Conservation (phyloP, 2,888 invertebrate species). For the Xanthia togata region DNA sequence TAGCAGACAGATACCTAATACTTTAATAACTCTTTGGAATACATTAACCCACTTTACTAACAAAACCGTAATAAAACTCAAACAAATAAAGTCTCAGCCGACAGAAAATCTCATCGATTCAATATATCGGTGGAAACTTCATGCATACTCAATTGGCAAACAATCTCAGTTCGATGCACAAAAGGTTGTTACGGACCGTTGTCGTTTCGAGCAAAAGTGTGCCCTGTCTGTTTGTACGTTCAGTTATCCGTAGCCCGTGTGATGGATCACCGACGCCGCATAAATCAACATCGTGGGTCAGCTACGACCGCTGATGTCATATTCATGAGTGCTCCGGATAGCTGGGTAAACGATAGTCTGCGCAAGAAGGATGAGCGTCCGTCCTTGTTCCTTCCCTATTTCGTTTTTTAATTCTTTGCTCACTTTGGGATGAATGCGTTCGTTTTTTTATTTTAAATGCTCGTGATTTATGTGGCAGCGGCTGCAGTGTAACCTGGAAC, state of each 20-base stretch:
- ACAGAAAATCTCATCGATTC: slow-evolving; percentile 72
- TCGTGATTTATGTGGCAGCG: slow-evolving; percentile 75
- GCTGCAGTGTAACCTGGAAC: slow-evolving; percentile 78
- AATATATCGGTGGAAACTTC: slow-evolving; percentile 74
- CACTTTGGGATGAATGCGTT: slow-evolving; percentile 68
- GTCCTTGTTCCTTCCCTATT: slow-evolving; percentile 76
- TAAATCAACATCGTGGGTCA: slow-evolving; percentile 84
- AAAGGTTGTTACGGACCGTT: slow-evolving; percentile 67
- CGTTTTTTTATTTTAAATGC: slow-evolving; percentile 72
- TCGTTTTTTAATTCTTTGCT: slow-evolving; percentile 78
- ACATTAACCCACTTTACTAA: slow-evolving; percentile 62
- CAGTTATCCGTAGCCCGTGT: slow-evolving; percentile 72
- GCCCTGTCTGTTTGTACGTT: slow-evolving; percentile 69
- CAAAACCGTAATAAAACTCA: slow-evolving; percentile 61
- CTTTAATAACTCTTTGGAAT: slow-evolving; percentile 51
- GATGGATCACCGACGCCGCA: slow-evolving; percentile 83
- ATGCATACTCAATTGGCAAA: slow-evolving; percentile 80
- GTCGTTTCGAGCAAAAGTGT: slow-evolving; percentile 72
- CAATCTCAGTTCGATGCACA: slow-evolving; percentile 70
- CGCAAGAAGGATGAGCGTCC: slow-evolving; percentile 70
- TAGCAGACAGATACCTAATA: slow-evolving; percentile 1
- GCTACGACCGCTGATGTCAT: slow-evolving; percentile 84
- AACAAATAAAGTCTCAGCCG: slow-evolving; percentile 67
- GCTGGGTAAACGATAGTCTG: slow-evolving; percentile 75
- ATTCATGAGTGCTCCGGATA: slow-evolving; percentile 83